These are phyloP conservation scores for Theocolax elegans DNA, from an alignment of 1,140 invertebrate species.

Conservation along the genomic window DNA sequence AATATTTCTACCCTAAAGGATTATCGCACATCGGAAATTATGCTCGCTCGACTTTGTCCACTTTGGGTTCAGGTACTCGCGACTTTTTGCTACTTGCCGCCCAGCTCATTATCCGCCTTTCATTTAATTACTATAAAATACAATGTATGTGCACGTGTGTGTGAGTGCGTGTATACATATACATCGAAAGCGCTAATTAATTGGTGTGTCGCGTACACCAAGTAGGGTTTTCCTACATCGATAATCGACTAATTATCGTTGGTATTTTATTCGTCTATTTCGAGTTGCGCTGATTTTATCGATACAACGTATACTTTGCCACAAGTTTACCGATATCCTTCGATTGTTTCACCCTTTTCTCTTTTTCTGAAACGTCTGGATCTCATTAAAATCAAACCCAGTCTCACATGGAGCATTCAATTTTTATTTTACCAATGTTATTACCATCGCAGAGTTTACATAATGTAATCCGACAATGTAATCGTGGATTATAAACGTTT, in stretches of 20 bases:
- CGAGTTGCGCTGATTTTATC: background rate
- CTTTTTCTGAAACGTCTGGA: too few species aligned
- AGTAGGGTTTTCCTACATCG: slow-evolving; percentile 1
- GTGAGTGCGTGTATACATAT: too few species aligned
- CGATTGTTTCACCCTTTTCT: too few species aligned
- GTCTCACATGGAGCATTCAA: too few species aligned
- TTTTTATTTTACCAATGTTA: too few species aligned
- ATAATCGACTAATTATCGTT: slow-evolving; percentile 31
- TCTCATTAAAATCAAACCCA: background rate
- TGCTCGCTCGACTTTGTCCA: background rate
- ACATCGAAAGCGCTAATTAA: slow-evolving; percentile 24
- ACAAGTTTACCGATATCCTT: background rate
- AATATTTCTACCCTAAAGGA: slow-evolving; percentile 17
- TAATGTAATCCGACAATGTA: too few species aligned
- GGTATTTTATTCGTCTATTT: slow-evolving; percentile 5
- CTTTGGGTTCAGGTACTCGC: background rate
- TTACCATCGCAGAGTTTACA: too few species aligned
- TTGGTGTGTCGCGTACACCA: slow-evolving; percentile 16
- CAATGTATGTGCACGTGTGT: too few species aligned
- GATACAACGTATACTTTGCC: background rate
- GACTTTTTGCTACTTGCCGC: background rate
- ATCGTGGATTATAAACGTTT: too few species aligned
- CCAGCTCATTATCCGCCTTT: background rate
- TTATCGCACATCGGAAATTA: background rate
- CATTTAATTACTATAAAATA: slow-evolving; percentile 23